Evolutionary conservation across 2,888 invertebrate species (phyloP), one percentile per base, ranked within the genome.

Genomic region (Andrena chrysosceles): DNA sequence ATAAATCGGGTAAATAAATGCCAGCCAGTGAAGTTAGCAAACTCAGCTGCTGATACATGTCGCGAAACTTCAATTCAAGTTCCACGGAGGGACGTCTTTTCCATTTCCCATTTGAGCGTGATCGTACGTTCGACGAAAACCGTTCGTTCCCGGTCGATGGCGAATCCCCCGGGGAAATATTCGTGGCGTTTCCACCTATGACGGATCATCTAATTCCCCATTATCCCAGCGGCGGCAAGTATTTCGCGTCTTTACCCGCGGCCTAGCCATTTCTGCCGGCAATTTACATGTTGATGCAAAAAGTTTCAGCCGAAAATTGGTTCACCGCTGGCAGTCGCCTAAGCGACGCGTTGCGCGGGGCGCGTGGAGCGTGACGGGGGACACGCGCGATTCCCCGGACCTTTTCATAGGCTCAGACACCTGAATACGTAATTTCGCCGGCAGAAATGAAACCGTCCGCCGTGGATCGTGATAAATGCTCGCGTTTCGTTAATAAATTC

Each of bases 251-350:
- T 72, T 77, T 68, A 76, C 72, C 54, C 35, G 62, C 42, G 60
- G 66, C 70, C 71, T 63, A 69, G 81, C 69, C 84, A 84, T 87
- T 81, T 75, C 67, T 63, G 72, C 20, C 60, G 72, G 42, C 75
- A 60, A 77, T 69, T 84, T 79, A 62, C 79, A 85, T 79, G 67
- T 75, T 84, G 79, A 86, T 87, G 81, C 81, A 84, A 87, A 86
- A 86, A 87, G 81, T 86, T 86, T 84, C 69, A 52, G 67, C 56
- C 68, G 81, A 77, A 81, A 81, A 81, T 80, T 76, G 77, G 69
- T 56, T 70, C 76, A 20, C 71, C 67, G 81, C 8, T 59, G 79
- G 72, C 48, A n/a, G 71, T 66, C 16, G 75, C 83, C 62, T 81
- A 77, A 70, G 60, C 63, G 33, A 26, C 54, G 52, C 20, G 52